Percentiles rank a stretch among this genome's conserved stretches.
These are phyloP conservation scores for Bradypodion pumilum DNA, from an alignment of 2,797 vertebrate species.

Conservation along the genomic window DNA sequence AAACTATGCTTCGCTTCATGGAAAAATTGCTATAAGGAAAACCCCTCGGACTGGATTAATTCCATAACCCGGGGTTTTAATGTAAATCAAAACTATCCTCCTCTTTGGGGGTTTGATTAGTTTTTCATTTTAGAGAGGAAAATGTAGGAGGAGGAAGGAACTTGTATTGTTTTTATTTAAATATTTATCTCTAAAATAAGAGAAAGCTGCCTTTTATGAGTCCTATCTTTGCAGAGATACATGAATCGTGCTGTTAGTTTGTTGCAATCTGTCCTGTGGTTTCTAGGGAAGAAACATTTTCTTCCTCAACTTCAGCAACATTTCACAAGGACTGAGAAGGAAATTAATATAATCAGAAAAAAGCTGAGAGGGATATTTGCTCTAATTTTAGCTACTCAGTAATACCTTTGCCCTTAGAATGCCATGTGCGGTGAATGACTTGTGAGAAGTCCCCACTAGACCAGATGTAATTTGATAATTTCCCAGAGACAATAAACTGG, in stretches of 20 bases:
- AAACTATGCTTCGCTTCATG: too few species aligned
- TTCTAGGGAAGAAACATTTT: neutral
- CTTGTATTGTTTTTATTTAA: neutral
- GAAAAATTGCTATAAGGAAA: too few species aligned
- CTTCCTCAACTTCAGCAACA: neutral
- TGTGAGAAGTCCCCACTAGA: neutral
- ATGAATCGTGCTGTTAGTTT: neutral
- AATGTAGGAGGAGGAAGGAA: neutral
- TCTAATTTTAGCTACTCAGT: neutral
- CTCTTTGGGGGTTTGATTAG: too few species aligned
- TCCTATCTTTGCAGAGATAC: neutral
- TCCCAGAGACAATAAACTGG: neutral
- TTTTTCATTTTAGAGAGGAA: neutral
- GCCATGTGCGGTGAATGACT: neutral
- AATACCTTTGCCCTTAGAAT: neutral
- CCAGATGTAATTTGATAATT: neutral
- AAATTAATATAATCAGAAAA: conserved; percentile 1
- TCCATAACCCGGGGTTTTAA: too few species aligned
- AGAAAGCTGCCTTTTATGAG: neutral
- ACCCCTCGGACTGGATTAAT: too few species aligned
- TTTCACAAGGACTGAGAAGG: neutral
- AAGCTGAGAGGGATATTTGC: neutral
- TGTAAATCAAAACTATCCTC: neutral
- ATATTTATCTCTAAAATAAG: neutral
- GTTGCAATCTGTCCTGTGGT: neutral